Conservation (phyloP, 2,888 invertebrate genomes). For the Polydrusus cervinus region DNA sequence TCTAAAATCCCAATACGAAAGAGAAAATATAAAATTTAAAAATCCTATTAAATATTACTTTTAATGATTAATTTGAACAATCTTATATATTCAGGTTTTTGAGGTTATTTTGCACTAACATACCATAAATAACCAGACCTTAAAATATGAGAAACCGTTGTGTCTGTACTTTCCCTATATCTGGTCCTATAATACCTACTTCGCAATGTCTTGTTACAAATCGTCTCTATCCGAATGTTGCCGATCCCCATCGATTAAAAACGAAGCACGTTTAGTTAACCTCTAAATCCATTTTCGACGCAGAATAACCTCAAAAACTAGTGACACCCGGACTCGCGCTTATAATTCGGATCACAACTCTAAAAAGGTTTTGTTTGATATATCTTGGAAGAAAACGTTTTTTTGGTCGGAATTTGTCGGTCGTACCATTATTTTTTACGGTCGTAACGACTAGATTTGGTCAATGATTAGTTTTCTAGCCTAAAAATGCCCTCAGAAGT, state of each 20-base stretch:
- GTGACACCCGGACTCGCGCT: constrained; percentile 55
- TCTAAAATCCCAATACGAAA: constrained; percentile 29
- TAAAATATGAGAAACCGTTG: too few species aligned
- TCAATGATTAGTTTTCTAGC: constrained; percentile 25
- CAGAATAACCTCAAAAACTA: constrained; percentile 45
- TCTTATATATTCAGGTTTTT: constrained; percentile 46
- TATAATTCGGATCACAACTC: constrained; percentile 58
- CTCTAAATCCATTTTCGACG: background rate
- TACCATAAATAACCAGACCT: too few species aligned
- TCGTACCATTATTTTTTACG: constrained; percentile 5
- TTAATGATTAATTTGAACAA: constrained; percentile 51
- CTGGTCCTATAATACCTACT: too few species aligned
- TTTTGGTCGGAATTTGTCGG: constrained; percentile 49
- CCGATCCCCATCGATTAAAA: background rate
- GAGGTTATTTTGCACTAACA: constrained; percentile 31
- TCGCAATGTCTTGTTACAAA: too few species aligned
- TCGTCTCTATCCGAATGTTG: background rate
- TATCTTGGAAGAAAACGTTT: constrained; percentile 52
- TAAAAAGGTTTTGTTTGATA: constrained; percentile 53
- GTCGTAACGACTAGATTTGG: constrained; percentile 36
- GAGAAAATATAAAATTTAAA: constrained; percentile 43
- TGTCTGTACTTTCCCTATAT: too few species aligned
- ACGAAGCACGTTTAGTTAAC: background rate
- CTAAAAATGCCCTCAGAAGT: constrained; percentile 4
- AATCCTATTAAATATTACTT: constrained; percentile 54